Base-by-base conservation (phyloP, 2,113 vertebrate genomes). In the Microcebus lehilahytsara region DNA sequence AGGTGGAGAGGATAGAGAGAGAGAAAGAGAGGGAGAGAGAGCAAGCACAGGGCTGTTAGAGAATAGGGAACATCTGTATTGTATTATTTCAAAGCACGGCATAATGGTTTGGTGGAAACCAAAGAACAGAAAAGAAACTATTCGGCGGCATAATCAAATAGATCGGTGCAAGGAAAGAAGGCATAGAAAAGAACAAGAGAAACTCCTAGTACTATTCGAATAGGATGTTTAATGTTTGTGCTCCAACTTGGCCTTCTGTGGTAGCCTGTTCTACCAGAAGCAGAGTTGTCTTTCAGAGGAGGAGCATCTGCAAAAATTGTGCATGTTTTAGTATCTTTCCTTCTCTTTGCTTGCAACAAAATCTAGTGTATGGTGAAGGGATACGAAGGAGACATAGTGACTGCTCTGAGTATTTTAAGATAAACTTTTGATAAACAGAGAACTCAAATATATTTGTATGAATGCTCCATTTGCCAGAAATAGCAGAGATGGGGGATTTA, bases 391-490 rank as follows among this genome's bases (percentile, higher is more conserved):
- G 34, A 78, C 46, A 81, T 78, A 58, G 89, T 46, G 34, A 72
- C 34, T 66, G 69, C 19, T 83, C 34, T 91, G 56, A 80, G 11
- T 40, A 89, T 85, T 75, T 91, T 62, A 94, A 86, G 67, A 51
- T 64, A 92, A 94, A 56, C 32, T 94, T 93, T 72, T 64, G 42
- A 69, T 81, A 89, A 78, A 81, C 42, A 92, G 66, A 95, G 72
- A 91, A 46, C 49, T n/a, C 75, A 40, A 53, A 42, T 92, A 83
- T 84, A 74, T 93, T 89, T 92, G 27, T 66, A 74, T 74, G 23
- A 69, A 71, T 93, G 83, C 25, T 85, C 22, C 83, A 86, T 80
- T 92, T 89, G 87, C 64, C 84, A 93, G 90, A 92, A 93, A 96
- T 6, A 92, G 71, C 40, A 49, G 69, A 74, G 51, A 75, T 51